Base-by-base conservation (phyloP, 92 coral and sea anemone genomes). In the Montipora capitata region DNA sequence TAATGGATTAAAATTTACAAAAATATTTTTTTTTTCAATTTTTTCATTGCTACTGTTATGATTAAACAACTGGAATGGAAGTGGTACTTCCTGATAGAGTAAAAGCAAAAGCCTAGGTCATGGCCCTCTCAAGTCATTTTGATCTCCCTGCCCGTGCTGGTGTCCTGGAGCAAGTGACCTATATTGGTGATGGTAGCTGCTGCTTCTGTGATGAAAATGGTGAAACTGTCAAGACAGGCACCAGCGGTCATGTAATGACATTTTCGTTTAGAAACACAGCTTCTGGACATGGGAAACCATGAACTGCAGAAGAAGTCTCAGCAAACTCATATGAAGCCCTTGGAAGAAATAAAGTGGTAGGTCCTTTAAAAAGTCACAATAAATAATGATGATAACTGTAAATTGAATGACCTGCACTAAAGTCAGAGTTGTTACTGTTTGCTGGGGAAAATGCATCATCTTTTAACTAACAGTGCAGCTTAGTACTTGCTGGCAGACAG, bases 141-240 rank as follows among this genome's bases (percentile, higher is more conserved):
- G 91, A 87, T 63, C 91, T 87, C 80, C 91, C 91, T 42, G 91
- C 86, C 11, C 86, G 91, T 17, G 91, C 91, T 79, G 91, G 75
- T 79, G 86, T 80, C 40, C 74, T 87, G 16, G 80, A 87, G 20
- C 91, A 87, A 11, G 81, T 72, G 40, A 12, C 91, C 14, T 80
- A 79, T 38, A 72, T 44, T 41, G 91, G 87, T 4, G 85, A 78
- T 15, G 73, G 78, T 63, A 67, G 78, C 18, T 78, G 90, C 54
- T 64, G 90, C 76, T 86, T 40, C 64, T 86, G 90, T 27, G 62
- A 27, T 39, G 85, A 86, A 27, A 41, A 20, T 67, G 90, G 85
- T 11, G 79, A 86, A 18, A 68, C 43, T 15, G 64, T 65, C 64
- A 85, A 85, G 81, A 85, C 82, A 62, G 67, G 76, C 13, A 58